These are phyloP conservation scores for Drosophila asahinai DNA, from an alignment of 1,140 invertebrate genomes.

Conservation along the genomic window DNA sequence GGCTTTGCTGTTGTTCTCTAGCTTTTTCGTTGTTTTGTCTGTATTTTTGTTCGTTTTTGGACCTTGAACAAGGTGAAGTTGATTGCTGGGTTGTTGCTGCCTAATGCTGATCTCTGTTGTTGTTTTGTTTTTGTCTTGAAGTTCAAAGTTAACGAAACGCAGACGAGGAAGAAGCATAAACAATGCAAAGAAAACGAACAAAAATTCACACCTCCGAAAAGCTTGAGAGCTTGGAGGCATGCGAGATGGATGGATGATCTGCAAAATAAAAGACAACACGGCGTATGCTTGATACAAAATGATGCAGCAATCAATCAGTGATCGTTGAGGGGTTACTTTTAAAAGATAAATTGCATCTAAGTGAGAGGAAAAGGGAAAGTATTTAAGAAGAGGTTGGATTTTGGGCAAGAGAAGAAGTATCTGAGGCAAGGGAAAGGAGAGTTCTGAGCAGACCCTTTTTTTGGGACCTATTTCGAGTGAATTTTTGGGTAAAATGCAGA, in stretches of 20 bases:
- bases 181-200: constrained; percentile 53
- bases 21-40: constrained; percentile 33
- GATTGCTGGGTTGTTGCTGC: constrained; percentile 58
- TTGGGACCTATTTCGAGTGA: too few relatives aligned
- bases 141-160: constrained; percentile 75
- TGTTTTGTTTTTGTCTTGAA: constrained; percentile 63
- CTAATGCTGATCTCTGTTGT: constrained; percentile 26
- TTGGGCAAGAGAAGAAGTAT: too few relatives aligned
- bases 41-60: constrained; percentile 41
- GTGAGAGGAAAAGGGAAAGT: constrained; percentile 1
- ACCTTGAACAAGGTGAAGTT: constrained; percentile 82
- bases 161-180: constrained; percentile 56
- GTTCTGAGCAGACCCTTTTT: too few relatives aligned
- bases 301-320: constrained; percentile 39
- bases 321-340: constrained; percentile 2
- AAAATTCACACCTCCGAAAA: constrained; percentile 69
- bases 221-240: constrained; percentile 1
- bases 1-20: constrained; percentile 20
- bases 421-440: too few relatives aligned
- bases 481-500: too few relatives aligned
- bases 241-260: constrained; percentile 14
- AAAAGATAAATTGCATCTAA: neutral
- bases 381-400: neutral
- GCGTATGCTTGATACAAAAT: constrained; percentile 57
- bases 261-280: constrained; percentile 30